Base-by-base conservation (phyloP, 2,888 invertebrate genomes). In the Bombylius discolor region DNA sequence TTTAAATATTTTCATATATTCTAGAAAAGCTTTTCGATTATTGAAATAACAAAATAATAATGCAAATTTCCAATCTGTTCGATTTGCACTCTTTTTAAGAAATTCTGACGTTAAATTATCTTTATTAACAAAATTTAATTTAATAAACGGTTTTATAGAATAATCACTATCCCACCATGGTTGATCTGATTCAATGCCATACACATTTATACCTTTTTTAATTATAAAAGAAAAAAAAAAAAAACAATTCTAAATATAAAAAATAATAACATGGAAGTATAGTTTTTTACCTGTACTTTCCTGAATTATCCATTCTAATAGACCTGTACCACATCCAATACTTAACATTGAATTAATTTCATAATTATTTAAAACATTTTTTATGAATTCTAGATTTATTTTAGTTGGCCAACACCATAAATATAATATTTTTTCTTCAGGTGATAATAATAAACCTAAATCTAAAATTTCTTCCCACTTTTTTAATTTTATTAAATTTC, bases 21-120 rank as follows among this genome's bases (percentile, higher is more conserved):
- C 73, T 12, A 76, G 66, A 70, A 89, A 90, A 32, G 86, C 87
- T 1, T 66, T 62, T 8, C 81, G 78, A 65, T 86, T 81, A 66
- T 89, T 90, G 64, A 90, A 91, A 65, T 90, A 90, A 66, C 89
- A 90, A 69, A 90, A 90, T 51, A 90, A 66, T 53, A 89, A 65
- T 0, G 85, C 85, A 56, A 67, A 68, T 39, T 65, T 42, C 60
- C 67, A 66, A 51, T 61, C 55, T n/a, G 56, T 11, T 5, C 60
- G 58, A 1, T 53, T 56, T 39, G 79, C 79, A 47, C 77, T 70
- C 13, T 70, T 62, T 39, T 73, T 67, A 4, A 83, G 70, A 53
- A 78, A 66, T 44, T 66, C 59, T 6, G 67, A 65, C 49, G 72
- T 71, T 2, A 63, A 57, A 53, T 64, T 64, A 7, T 72, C 23